Base-by-base conservation (phyloP, 2,797 vertebrate species). In the Enteromius thamalakanensis region DNA sequence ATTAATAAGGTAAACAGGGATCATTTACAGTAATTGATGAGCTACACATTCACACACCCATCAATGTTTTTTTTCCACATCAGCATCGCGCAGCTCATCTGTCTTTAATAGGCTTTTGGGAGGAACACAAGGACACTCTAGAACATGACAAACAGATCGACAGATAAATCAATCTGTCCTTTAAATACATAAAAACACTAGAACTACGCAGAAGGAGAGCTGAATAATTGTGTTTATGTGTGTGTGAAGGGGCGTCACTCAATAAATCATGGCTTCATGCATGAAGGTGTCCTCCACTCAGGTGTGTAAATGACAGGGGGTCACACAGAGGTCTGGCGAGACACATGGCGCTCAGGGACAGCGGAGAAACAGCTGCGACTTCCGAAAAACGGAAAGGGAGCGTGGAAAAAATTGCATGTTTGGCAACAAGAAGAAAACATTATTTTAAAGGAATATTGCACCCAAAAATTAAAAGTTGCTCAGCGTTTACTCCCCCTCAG, bases 281-380 rank as follows among this genome's bases (percentile, higher is more conserved):
- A 65, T 78, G 60, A 78, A 65, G 76, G 76, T 78, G 45, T 55
- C 49, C 75, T 77, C n/a, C 76, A 67, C 76, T 78, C 19, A 78
- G 76, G 78, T 68, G 78, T 80, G 78, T 60, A 45, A 71, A 72
- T 72, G 79, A 81, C 68, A 72, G 53, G 2, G 12, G 79, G 68
- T 81, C 68, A 29, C 51, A 49, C 51, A 72, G 69, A 81, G 53
- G 68, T 60, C 78, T 70, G 67, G 42, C 9, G 34, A 45, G 65
- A 71, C 51, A 42, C 67, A 67, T 8, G 23, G 37, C 40, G 3
- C 55, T 19, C 29, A 7, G 62, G 62, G 62, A 51, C 10, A 5
- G 6, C 55, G 8, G 47, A 74, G 12, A 79, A 79, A 53, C n/a
- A 3, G 26, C 14, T 32, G 6, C 6, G 9, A 64, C 60, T 29